Base-by-base conservation (phyloP, 1,140 invertebrate species). In the Cotesia vestalis region DNA sequence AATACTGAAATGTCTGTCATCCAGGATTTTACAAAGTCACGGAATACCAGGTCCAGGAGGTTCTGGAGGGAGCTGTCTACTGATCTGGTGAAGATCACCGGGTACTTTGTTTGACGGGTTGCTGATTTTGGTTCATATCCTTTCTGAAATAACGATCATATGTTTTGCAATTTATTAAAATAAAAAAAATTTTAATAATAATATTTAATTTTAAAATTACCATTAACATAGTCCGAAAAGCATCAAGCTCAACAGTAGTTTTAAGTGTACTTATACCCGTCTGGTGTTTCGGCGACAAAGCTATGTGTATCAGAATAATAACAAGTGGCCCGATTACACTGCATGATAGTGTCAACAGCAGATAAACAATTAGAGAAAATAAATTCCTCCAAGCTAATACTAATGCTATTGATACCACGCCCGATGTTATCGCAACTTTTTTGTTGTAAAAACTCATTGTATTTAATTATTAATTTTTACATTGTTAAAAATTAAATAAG, bases 41-140 rank as follows among this genome's bases (percentile, higher is more conserved):
- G 87, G 20, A 95, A 87, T 61, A 92, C 84, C 80, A 94, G 90
- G 81, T 96, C 94, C 66, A 96, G 88, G 4, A 97, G 86, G 81
- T 95, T 93, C 78, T 95, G 94, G 11, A 96, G 80, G 73, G 94
- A 91, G 79, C 91, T 90, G 81, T 96, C 95, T 38, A 96, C 92
- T 73, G 93, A 93, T 75, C 94, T 89, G 55, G 91, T 92, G 85
- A 94, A 93, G 75, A 95, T 90, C 20, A 93, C 83, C 36, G 92
- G 91, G 78, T 93, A 89, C 82, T 91, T 80, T 11, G 62, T 63
- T 27, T 78, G 72, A 20, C 82, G 84, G 14, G 35, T 78, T n/a
- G 76, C 73, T 52, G 71, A 66, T 61, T 81, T 83, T 70, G 79
- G 74, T 36, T 84, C 77, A 17, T 84, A 84, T 51, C 83, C 82